Percentiles rank a stretch among this genome's conserved stretches.
phyloP scores from a whole-genome alignment of 2,888 invertebrate genomes.

The Muschampia plurimacula region DNA sequence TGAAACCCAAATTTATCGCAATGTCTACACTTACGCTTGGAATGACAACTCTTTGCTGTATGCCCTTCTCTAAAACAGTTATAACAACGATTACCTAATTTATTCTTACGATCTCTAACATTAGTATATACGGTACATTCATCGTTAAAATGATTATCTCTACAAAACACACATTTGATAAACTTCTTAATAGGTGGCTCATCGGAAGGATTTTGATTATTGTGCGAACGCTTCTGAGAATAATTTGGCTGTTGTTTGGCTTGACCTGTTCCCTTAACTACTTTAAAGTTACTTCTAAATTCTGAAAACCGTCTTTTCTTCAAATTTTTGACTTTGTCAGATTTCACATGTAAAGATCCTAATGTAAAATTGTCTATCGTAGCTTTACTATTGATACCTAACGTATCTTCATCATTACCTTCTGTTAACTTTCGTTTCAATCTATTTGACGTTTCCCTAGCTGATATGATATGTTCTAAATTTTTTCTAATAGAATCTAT shows the following conservation, averaged over 20 bases:
- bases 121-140: background rate
- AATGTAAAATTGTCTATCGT: constrained; percentile 19
- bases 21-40: background rate
- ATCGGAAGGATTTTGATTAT: background rate
- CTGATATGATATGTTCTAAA: constrained; percentile 41
- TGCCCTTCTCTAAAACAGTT: background rate
- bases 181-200: constrained; percentile 4
- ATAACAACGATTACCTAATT: background rate
- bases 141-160: background rate
- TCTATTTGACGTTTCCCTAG: constrained; percentile 34
- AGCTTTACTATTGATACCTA: too few species aligned
- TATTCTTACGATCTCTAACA: background rate
- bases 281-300: too few species aligned
- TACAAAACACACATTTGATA: background rate
- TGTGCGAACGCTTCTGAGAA: too few species aligned
- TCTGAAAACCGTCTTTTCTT: too few species aligned
- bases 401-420: background rate
- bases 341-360: constrained; percentile 25
- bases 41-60: background rate
- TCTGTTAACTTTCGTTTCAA: background rate
- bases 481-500: constrained; percentile 36
- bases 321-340: background rate
- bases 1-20: background rate
- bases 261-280: too few species aligned
- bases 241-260: too few species aligned